Percentiles rank a stretch among this genome's conserved stretches.
These are phyloP conservation scores for Diaprepes abbreviatus DNA, from an alignment of 2,888 invertebrate species.

Conservation along the genomic window DNA sequence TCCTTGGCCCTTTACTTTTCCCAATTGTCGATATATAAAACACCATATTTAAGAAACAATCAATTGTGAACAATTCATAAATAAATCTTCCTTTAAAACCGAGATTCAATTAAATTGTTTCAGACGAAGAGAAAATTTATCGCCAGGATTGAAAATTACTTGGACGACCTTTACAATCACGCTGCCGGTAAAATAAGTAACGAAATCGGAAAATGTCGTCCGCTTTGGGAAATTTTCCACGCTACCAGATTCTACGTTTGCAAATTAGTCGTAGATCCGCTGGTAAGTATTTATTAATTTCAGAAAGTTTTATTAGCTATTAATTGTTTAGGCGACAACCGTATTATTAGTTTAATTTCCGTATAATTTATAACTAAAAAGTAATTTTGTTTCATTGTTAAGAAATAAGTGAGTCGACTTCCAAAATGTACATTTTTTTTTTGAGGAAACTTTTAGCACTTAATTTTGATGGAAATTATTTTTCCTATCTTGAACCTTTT, in stretches of 20 bases:
- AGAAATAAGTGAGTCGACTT: no score
- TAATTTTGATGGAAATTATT: no score
- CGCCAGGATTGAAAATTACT: slow-evolving; percentile 62
- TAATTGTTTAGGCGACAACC: not conserved
- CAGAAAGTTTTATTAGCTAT: not conserved
- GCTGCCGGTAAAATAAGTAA: slow-evolving; percentile 75
- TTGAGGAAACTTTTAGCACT: no score
- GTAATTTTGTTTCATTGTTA: no score
- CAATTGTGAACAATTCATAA: not conserved
- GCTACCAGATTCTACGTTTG: slow-evolving; percentile 76
- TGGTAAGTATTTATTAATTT: slow-evolving; percentile 69
- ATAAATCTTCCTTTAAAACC: not conserved
- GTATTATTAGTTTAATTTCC: no score
- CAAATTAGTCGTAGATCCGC: slow-evolving; percentile 75
- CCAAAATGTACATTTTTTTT: no score
- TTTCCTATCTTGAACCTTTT: no score
- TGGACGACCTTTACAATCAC: slow-evolving; percentile 73
- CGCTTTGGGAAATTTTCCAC: slow-evolving; percentile 79
- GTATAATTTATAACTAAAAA: no score
- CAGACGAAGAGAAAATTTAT: slow-evolving; percentile 54
- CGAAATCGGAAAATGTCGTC: slow-evolving; percentile 79
- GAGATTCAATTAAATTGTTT: slow-evolving; percentile 35
- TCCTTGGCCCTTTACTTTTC: no score
- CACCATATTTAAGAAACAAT: no score
- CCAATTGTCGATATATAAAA: no score